These are phyloP conservation scores for Arenaria interpres DNA, from an alignment of 2,113 vertebrate genomes.

Conservation along the genomic window DNA sequence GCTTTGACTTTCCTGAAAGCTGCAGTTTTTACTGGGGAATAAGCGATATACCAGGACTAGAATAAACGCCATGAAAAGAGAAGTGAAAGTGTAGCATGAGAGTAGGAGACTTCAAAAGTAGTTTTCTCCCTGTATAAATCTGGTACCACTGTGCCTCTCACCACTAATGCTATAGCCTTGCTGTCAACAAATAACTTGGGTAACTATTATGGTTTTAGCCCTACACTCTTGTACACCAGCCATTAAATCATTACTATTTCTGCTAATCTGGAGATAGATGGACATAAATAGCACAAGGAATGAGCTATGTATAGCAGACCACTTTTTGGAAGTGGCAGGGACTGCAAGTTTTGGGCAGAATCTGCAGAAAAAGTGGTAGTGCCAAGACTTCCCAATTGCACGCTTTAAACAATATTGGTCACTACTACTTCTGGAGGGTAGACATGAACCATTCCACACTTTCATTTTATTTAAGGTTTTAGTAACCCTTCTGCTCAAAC, in stretches of 20 bases:
- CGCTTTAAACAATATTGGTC: fast-evolving
- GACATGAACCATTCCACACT: not conserved
- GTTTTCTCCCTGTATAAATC: not conserved
- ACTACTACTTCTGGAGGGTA: not conserved
- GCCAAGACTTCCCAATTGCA: not conserved
- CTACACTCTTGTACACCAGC: not conserved
- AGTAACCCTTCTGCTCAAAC: not conserved
- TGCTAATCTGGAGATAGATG: not conserved
- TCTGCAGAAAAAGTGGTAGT: not conserved
- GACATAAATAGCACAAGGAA: not conserved
- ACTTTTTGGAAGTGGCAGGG: not conserved
- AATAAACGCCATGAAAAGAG: not conserved
- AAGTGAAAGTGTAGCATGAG: not conserved
- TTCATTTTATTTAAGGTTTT: not conserved
- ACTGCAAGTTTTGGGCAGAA: not conserved
- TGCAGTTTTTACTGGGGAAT: not conserved
- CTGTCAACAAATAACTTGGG: not conserved
- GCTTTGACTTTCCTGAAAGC: not conserved
- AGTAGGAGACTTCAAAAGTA: not conserved
- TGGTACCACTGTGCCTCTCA: not conserved
- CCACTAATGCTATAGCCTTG: not conserved
- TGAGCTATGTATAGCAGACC: not conserved
- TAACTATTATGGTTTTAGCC: not conserved
- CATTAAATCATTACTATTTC: not conserved
- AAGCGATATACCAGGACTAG: not conserved